Conservation (phyloP, 2,113 vertebrate genomes). For the Poecilia latipinna region DNA sequence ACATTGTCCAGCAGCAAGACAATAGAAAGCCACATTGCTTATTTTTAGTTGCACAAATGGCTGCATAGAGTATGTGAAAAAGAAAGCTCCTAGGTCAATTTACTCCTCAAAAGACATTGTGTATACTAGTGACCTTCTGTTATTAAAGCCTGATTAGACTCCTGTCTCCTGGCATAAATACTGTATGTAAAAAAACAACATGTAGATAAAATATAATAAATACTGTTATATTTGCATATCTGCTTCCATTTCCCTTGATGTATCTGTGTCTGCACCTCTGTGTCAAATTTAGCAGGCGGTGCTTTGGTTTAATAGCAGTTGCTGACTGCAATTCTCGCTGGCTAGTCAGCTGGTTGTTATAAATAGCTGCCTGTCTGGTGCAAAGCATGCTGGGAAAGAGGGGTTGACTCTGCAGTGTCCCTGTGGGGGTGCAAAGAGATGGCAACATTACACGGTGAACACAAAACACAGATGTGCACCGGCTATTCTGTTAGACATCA, state of each 20-base stretch:
- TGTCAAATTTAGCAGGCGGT: constrained; percentile 41
- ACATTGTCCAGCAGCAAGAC: constrained; percentile 47
- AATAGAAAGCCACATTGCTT: constrained; percentile 41
- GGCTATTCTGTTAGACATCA: neutral
- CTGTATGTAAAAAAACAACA: constrained; percentile 22
- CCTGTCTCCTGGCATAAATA: constrained; percentile 43
- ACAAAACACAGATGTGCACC: constrained; percentile 40
- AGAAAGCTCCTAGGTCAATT: constrained; percentile 29
- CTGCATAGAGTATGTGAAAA: constrained; percentile 41
- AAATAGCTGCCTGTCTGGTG: constrained; percentile 78
- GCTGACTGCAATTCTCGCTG: constrained; percentile 68
- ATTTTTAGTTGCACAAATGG: constrained; percentile 37
- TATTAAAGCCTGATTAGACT: constrained; percentile 61
- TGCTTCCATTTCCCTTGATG: constrained; percentile 33
- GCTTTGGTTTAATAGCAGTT: constrained; percentile 64
- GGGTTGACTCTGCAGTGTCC: constrained; percentile 68
- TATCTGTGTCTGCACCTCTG: constrained; percentile 30
- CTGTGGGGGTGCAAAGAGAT: constrained; percentile 45
- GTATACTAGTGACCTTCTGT: constrained; percentile 46
- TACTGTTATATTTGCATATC: constrained; percentile 15
- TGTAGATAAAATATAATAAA: constrained; percentile 41
- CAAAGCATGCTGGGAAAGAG: constrained; percentile 75
- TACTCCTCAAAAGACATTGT: constrained; percentile 36
- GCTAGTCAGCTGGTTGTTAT: constrained; percentile 80
- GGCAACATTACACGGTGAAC: constrained; percentile 36